Evolutionary conservation across 2,888 invertebrate species (phyloP), one percentile per base, ranked within the genome.

Genomic region (Anodontia alba): DNA sequence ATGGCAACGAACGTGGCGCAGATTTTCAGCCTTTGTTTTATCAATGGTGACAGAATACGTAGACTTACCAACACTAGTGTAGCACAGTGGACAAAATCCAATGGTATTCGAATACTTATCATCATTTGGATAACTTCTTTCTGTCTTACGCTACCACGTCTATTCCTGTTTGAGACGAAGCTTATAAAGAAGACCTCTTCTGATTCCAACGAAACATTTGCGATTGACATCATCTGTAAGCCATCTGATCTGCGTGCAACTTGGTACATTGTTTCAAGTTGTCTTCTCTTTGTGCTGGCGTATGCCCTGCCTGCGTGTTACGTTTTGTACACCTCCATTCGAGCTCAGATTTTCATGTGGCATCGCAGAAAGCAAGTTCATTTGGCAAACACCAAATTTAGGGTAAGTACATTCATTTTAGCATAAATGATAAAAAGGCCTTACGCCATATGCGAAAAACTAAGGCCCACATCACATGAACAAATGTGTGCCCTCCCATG

Each of bases 1-100:
- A 85, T 85, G 81, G 38, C 80, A 51, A 57, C 62, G 26, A 85
- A 85, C 66, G 46, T 82, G 3, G 62, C 85, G 5, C 85, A 85
- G 77, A 85, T 85, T 29, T 75, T 71, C 33, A 69, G 76, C 15
- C 73, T 85, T 3, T 73, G 78, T 26, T 43, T 80, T 1, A 29
- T 85, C n/a, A 71, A 71, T 51, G 71, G 73, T 2, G 85, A 85
- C 54, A 68, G 81, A 43, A 17, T 82, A 7, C 84, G 81, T 0
- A 73, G 85, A 5, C 67, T 82, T 0, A 43, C 80, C 8, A 3
- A 71, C 12, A 26, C n/a, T 17, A 20, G 10, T 1, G 20, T 26
- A 3, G 26, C 12, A 7, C 85, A 85, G 38, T 85, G 85, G 85
- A 51, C 29, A 1, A 80, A 68, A 42, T 54, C 38, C 5, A 42